Conservation (phyloP, 2,888 invertebrate genomes). For the Phanerotoma sp. region DNA sequence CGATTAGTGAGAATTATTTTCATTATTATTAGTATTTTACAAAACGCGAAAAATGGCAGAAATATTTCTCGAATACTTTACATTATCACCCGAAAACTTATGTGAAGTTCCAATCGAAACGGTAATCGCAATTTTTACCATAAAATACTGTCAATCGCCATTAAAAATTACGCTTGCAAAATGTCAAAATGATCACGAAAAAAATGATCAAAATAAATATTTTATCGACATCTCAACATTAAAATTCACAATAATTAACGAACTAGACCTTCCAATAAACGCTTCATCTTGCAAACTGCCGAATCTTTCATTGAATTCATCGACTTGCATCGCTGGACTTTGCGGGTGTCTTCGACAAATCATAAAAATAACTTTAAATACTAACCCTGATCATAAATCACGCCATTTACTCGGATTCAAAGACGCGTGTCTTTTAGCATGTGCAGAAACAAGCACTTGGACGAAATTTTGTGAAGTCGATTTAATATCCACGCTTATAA, state of each 20-base stretch:
- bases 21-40: not conserved
- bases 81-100: slow-evolving; percentile 27
- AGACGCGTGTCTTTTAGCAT: slow-evolving; percentile 76
- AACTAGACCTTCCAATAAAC: slow-evolving; percentile 56
- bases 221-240: no score
- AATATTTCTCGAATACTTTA: slow-evolving; percentile 49
- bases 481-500: no score
- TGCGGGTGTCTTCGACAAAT: slow-evolving; percentile 72
- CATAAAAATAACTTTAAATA: slow-evolving; percentile 55
- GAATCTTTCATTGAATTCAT: slow-evolving; percentile 62
- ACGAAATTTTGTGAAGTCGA: slow-evolving; percentile 91
- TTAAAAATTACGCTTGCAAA: slow-evolving; percentile 59
- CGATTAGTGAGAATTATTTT: not conserved
- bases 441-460: slow-evolving; percentile 85
- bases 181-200: slow-evolving; percentile 38
- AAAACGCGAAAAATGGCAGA: slow-evolving; percentile 41
- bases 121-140: slow-evolving; percentile 64
- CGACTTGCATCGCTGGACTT: slow-evolving; percentile 72
- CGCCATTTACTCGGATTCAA: slow-evolving; percentile 75
- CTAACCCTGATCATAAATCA: slow-evolving; percentile 50
- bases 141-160: slow-evolving; percentile 62
- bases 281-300: slow-evolving; percentile 64
- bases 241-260: no score
- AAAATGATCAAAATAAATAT: slow-evolving; percentile 39
- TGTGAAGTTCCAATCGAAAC: slow-evolving; percentile 64